Base-by-base conservation (phyloP, 1,140 invertebrate species). In the Zaprionus gabonicus region DNA sequence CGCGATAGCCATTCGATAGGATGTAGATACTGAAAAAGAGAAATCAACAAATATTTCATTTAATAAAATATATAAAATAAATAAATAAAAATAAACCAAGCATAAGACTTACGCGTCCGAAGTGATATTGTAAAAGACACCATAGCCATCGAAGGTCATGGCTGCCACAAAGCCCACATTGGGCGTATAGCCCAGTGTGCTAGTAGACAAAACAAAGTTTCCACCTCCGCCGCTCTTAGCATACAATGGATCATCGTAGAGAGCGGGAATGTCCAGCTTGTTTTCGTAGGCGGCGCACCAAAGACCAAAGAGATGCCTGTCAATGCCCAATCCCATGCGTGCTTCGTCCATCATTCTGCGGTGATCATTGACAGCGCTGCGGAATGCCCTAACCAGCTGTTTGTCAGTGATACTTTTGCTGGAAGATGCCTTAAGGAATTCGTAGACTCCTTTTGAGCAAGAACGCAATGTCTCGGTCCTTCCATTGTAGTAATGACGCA, bases 301-400 rank as follows among this genome's bases (percentile, higher is more conserved):
- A 4, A 96, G 92, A 44, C 95, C 96, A 91, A 96, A 96, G 3
- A 96, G 87, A 85, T 96, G 96, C 4, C 96, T 90, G 91, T 96
- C 96, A 62, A 96, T 94, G 41, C 96, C 96, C 76, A 94, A 91
- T 1, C 95, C 95, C 38, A 93, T 93, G 82, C 95, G 85, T 0
- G 93, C 93, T 56, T 94, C 91, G 58, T 92, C 85, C 93, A 94
- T 94, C 17, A 93, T 76, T 7, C 76, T 56, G 25, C 86, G 85
- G 69, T 94, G 94, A 38, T 84, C 81, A 20, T 91, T 77, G 4
- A 94, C 91, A 15, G 93, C 94, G 23, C 67, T 72, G 13, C 88
- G 81, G 28, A 94, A 90, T 2, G 90, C 82, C 34, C 75, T 75
- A 1, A 73, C 80, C n/a, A 90, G 23, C 62, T 71, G 81, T 64